Evolutionary conservation across 2,113 vertebrate genomes (phyloP).

Genomic region (Formicarius rufipectus): DNA sequence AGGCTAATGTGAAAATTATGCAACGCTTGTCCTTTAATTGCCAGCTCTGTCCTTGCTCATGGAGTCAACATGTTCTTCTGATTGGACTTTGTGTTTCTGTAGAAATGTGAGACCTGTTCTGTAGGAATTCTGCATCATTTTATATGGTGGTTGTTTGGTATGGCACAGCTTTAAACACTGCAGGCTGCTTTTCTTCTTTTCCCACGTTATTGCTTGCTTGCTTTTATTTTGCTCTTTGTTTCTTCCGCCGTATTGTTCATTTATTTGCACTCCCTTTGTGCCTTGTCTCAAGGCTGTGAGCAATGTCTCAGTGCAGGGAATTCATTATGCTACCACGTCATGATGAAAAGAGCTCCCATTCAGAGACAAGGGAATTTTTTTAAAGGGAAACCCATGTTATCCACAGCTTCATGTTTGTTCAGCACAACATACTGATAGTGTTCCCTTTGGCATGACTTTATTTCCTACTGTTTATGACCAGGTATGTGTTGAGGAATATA

Average conservation of each 20-base stretch:
- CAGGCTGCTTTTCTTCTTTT: background rate
- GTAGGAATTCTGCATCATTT: conserved; percentile 17
- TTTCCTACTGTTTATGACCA: background rate
- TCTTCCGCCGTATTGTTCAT: conserved; percentile 40
- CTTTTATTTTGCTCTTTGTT: conserved; percentile 41
- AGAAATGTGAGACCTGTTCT: background rate
- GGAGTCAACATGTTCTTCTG: background rate
- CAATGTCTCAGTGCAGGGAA: background rate
- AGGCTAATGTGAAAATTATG: background rate
- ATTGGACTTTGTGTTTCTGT: background rate
- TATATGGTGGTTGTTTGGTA: background rate
- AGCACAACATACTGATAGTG: background rate
- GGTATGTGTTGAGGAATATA: background rate
- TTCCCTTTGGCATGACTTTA: background rate
- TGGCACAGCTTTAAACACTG: background rate
- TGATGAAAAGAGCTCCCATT: background rate
- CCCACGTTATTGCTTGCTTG: background rate
- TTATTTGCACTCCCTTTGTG: conserved; percentile 38
- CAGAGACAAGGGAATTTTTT: background rate
- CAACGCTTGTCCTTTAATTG: background rate
- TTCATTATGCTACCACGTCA: background rate
- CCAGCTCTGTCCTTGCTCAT: background rate
- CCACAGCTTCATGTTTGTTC: background rate
- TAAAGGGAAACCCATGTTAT: background rate
- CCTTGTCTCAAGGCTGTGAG: conserved; percentile 30